These are phyloP conservation scores for Amblyopsis hoosieri DNA, from an alignment of 2,797 vertebrate genomes.

Conservation along the genomic window DNA sequence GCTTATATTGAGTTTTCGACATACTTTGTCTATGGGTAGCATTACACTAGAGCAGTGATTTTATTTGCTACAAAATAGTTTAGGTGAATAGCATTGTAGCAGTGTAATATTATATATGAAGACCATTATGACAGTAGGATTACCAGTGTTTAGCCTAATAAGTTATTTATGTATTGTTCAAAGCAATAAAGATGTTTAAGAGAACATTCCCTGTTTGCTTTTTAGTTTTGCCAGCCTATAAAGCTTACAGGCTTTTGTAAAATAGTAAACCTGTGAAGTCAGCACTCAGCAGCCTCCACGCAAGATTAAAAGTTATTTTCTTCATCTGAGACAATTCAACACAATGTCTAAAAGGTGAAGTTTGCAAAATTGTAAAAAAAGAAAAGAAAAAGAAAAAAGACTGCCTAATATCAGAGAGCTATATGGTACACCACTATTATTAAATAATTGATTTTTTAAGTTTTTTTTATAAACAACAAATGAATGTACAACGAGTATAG, in stretches of 20 bases:
- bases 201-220: not conserved
- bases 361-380: too few species aligned
- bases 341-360: too few species aligned
- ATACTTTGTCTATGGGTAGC: not conserved
- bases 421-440: too few species aligned
- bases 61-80: conserved; percentile 1
- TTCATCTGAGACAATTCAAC: too few species aligned
- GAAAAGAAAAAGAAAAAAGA: too few species aligned
- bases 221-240: not conserved
- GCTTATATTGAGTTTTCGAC: not conserved
- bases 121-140: conserved; percentile 1
- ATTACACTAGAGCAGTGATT: not conserved
- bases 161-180: conserved; percentile 14
- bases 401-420: too few species aligned
- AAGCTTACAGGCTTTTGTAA: not conserved
- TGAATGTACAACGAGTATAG: too few species aligned
- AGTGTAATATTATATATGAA: conserved; percentile 17
- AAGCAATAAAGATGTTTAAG: conserved; percentile 51
- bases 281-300: too few species aligned
- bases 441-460: too few species aligned
- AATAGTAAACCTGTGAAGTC: not conserved
- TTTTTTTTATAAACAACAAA: too few species aligned
- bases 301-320: too few species aligned
- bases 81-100: conserved; percentile 9
- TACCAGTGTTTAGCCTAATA: conserved; percentile 1